Percentiles rank a stretch among this genome's conserved stretches.
Conservation (phyloP, 2,888 invertebrate genomes). For the Pollenia angustigena region DNA sequence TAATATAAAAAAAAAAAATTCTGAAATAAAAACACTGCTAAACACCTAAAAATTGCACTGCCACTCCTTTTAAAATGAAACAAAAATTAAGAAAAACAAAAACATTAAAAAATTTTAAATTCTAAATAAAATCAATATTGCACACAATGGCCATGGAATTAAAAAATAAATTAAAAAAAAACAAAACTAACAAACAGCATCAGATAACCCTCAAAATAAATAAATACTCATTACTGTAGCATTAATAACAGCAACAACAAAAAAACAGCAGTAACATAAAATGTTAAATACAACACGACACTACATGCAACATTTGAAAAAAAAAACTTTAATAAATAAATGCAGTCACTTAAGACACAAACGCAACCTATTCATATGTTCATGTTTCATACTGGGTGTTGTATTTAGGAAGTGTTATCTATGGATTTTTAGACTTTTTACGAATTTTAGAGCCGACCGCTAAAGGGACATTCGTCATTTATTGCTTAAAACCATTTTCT, state of each 20-base stretch:
- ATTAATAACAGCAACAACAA: conserved; percentile 58
- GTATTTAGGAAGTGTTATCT: conserved; percentile 2
- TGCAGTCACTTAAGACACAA: conserved; percentile 45
- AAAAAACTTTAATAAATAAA: conserved; percentile 42
- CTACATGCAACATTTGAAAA: conserved; percentile 58
- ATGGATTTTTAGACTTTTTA: too few species aligned
- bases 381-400: conserved; percentile 26
- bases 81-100: conserved; percentile 38
- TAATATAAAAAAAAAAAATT: conserved; percentile 33
- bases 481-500: too few species aligned
- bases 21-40: conserved; percentile 41
- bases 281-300: conserved; percentile 40
- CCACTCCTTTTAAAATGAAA: conserved; percentile 65
- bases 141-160: conserved; percentile 71
- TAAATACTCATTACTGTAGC: conserved; percentile 68
- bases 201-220: conserved; percentile 73
- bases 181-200: conserved; percentile 63
- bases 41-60: conserved; percentile 57
- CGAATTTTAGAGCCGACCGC: too few species aligned
- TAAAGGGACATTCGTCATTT: too few species aligned
- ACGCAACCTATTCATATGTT: conserved; percentile 38
- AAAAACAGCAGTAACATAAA: conserved; percentile 27
- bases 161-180: conserved; percentile 45
- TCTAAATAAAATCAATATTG: conserved; percentile 73
- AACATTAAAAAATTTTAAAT: conserved; percentile 65